These are phyloP conservation scores for Clytia hemisphaerica DNA, from an alignment of 30 jellyfish, hydroid and myxozoan genomes.

Conservation along the genomic window DNA sequence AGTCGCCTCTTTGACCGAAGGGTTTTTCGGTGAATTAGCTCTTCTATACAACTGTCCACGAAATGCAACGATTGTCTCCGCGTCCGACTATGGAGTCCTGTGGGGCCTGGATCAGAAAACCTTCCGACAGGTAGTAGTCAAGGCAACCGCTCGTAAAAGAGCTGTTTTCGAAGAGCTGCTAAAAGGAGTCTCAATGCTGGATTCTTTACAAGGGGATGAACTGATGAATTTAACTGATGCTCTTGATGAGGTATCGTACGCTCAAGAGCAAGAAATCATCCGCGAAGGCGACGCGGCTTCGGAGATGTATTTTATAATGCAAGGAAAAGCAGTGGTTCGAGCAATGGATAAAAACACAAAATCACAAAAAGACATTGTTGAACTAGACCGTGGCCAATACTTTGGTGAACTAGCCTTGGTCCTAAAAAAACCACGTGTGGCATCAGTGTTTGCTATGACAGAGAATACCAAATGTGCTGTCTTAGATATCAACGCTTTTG, in stretches of 20 bases:
- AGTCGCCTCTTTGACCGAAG: slow-evolving; percentile 82
- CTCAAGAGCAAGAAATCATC: slow-evolving; percentile 57
- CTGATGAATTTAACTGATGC: slow-evolving; percentile 95
- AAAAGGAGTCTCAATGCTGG: slow-evolving; percentile 71
- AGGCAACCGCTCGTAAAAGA: slow-evolving; percentile 88
- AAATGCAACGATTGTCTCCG: slow-evolving; percentile 93
- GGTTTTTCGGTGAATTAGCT: slow-evolving; percentile 95
- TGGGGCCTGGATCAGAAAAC: slow-evolving; percentile 98
- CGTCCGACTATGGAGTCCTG: slow-evolving; percentile 62
- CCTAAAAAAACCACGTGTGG: slow-evolving; percentile 86
- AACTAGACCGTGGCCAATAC: slow-evolving; percentile 67
- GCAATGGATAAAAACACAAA: slow-evolving; percentile 50
- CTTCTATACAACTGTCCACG: slow-evolving; percentile 92
- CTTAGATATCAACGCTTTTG: slow-evolving; percentile 84
- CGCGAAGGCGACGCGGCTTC: slow-evolving; percentile 77
- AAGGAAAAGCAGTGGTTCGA: slow-evolving; percentile 72
- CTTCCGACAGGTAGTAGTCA: slow-evolving; percentile 69
- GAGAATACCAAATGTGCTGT: slow-evolving; percentile 67
- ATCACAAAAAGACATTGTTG: slow-evolving; percentile 62
- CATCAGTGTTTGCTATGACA: slow-evolving; percentile 69
- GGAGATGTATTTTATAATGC: slow-evolving; percentile 82
- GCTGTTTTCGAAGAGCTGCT: slow-evolving; percentile 73
- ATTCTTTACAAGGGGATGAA: slow-evolving; percentile 71
- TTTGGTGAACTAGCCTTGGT: slow-evolving; percentile 94
- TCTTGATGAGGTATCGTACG: slow-evolving; percentile 39